A percentile compares a stretch with the other conserved stretches of the same genome.
Conservation (phyloP, 2,888 invertebrate genomes). For the Trichopoda pennipes region DNA sequence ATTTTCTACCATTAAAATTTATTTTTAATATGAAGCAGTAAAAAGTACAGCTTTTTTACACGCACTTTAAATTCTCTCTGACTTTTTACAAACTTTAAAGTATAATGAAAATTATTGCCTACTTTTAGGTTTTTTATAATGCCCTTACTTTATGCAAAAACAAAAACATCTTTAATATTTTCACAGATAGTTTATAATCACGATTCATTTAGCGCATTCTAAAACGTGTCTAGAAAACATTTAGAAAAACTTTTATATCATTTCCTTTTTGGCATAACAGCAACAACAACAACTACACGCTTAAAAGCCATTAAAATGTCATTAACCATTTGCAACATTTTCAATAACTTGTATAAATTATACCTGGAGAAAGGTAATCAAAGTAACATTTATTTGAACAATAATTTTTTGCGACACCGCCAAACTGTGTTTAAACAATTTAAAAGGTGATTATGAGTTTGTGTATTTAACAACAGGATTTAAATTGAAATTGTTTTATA, state of each 20-base stretch:
- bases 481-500: background rate
- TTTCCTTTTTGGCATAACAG: background rate
- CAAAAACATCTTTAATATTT: too few relatives aligned
- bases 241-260: background rate
- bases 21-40: background rate
- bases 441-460: too few relatives aligned
- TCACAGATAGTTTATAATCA: background rate
- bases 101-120: too few relatives aligned
- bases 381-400: background rate
- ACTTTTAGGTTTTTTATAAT: too few relatives aligned
- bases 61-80: background rate
- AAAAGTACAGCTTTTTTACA: background rate
- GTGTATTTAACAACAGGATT: background rate
- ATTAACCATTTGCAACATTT: constrained; percentile 32
- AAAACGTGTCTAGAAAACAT: background rate
- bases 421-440: background rate
- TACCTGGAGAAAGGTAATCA: background rate
- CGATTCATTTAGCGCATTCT: background rate
- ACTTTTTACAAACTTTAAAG: background rate
- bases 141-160: too few relatives aligned
- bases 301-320: constrained; percentile 57
- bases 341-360: constrained; percentile 29
- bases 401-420: background rate
- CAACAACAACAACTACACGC: background rate
- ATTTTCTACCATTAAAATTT: background rate